These are phyloP conservation scores for Steromphala cineraria DNA, from an alignment of 2,888 invertebrate species.

Conservation along the genomic window DNA sequence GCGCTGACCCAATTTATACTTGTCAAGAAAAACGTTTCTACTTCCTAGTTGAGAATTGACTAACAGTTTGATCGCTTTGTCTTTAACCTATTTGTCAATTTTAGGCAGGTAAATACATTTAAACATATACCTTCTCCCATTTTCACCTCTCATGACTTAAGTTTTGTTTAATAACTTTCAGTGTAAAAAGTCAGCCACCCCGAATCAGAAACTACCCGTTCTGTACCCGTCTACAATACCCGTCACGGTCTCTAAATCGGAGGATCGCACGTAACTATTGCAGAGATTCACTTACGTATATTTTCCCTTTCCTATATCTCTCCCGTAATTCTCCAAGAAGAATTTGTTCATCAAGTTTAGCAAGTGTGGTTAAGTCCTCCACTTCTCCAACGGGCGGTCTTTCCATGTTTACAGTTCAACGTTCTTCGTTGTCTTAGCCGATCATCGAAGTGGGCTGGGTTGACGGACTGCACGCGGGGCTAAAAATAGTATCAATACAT, in stretches of 20 bases:
- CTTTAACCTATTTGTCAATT: too few species aligned
- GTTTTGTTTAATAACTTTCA: too few species aligned
- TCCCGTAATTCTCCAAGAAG: constrained; percentile 64
- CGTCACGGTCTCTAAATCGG: not conserved
- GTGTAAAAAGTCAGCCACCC: too few species aligned
- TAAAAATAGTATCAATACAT: not conserved
- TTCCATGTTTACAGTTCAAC: constrained; percentile 45
- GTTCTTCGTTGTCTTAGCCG: not conserved
- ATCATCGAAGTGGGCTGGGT: not conserved
- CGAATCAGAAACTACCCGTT: too few species aligned
- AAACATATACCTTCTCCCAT: too few species aligned
- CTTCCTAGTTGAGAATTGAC: too few species aligned
- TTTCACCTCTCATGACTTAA: too few species aligned
- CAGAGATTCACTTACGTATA: constrained; percentile 64
- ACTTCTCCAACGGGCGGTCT: constrained; percentile 56
- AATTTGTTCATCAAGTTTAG: constrained; percentile 66
- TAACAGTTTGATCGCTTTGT: too few species aligned
- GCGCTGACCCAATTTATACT: too few species aligned
- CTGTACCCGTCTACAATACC: not conserved
- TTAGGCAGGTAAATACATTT: too few species aligned
- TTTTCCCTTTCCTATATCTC: constrained; percentile 62
- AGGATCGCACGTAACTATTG: not conserved
- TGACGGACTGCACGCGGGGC: not conserved
- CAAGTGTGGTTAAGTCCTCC: constrained; percentile 66
- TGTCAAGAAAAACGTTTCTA: too few species aligned